Conservation (phyloP, 2,113 vertebrate genomes). For the Microcebus tavaratra region DNA sequence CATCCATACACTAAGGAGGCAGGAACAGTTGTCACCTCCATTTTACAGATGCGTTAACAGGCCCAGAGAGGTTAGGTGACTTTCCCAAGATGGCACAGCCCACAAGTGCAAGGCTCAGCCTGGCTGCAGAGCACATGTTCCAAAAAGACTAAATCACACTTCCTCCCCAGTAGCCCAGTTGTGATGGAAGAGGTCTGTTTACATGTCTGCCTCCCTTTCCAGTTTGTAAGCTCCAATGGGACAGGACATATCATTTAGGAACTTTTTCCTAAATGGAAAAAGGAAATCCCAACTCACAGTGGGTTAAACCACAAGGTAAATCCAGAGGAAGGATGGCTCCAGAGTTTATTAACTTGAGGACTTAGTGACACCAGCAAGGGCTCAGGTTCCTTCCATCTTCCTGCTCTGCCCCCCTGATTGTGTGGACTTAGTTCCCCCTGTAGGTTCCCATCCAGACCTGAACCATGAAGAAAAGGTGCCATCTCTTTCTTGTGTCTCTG, state of each 20-base stretch:
- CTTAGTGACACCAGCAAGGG: background rate
- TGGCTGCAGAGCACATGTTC: background rate
- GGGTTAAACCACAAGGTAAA: background rate
- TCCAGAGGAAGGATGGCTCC: background rate
- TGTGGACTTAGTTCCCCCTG: background rate
- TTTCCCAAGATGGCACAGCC: background rate
- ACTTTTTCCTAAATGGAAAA: background rate
- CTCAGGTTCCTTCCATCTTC: background rate
- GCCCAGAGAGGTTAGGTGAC: constrained; percentile 13
- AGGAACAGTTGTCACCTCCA: background rate
- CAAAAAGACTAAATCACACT: background rate
- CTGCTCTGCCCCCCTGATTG: background rate
- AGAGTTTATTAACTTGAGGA: background rate
- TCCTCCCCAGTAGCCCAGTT: background rate
- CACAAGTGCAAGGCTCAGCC: background rate
- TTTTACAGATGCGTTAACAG: background rate
- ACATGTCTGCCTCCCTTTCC: background rate
- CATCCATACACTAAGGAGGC: background rate
- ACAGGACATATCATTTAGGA: background rate
- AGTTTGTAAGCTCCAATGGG: background rate
- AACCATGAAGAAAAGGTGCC: background rate
- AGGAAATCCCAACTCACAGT: background rate
- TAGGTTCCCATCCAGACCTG: background rate
- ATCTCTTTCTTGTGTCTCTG: background rate
- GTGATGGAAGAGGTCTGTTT: background rate